Conservation (phyloP, 37 sponge, comb jelly and placozoan species). For the Cladorhizidae sp. region DNA sequence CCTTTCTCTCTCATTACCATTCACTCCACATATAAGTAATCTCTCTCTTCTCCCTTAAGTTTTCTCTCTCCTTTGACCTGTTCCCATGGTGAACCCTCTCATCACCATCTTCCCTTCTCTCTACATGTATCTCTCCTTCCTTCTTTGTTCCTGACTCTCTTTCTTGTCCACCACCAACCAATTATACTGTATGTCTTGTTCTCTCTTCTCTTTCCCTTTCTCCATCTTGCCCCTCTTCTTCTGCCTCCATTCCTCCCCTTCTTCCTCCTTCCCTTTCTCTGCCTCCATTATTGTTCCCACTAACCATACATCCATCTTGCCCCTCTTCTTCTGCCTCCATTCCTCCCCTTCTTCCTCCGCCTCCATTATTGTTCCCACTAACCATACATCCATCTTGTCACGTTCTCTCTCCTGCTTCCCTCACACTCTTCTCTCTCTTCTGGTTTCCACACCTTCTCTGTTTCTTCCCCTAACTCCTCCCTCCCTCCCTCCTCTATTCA, state of each 20-base stretch:
- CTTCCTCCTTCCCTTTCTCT: constrained; percentile 1
- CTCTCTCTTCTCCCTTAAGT: too few species aligned
- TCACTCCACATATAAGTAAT: too few species aligned
- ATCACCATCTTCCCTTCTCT: too few species aligned
- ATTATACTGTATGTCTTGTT: too few species aligned
- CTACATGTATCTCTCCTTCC: neutral
- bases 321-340: neutral
- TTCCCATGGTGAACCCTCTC: too few species aligned
- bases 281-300: neutral
- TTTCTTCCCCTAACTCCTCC: neutral
- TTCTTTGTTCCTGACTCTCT: neutral
- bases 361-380: neutral
- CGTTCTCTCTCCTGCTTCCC: neutral
- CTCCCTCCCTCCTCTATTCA: neutral
- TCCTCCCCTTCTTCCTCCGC: neutral
- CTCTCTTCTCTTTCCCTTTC: too few species aligned
- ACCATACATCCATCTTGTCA: neutral
- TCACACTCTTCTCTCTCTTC: neutral
- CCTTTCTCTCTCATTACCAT: too few species aligned
- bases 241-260: too few species aligned
- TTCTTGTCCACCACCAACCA: neutral
- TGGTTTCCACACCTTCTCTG: neutral
- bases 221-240: too few species aligned
- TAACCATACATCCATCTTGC: neutral
- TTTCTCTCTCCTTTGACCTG: too few species aligned